Conservation (phyloP, 2,113 vertebrate species). For the Albula goreensis region DNA sequence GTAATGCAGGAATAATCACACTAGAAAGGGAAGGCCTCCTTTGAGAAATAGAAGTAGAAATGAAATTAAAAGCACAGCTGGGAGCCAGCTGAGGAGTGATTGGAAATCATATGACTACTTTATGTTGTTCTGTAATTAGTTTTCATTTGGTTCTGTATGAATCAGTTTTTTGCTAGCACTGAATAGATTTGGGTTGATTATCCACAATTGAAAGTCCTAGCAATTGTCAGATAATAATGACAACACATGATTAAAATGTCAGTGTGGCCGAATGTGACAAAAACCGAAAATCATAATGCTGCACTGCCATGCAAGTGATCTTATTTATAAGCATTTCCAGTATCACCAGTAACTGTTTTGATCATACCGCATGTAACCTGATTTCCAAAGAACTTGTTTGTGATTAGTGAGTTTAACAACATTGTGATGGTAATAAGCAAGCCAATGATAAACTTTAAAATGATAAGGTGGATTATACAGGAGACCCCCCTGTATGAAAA, state of each 20-base stretch:
- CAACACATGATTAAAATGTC: neutral
- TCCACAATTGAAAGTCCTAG: neutral
- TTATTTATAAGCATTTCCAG: neutral
- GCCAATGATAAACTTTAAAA: no score
- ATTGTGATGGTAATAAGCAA: no score
- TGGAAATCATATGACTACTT: neutral
- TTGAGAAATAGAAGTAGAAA: constrained; percentile 27
- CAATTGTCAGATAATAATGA: neutral
- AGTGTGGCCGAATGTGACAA: neutral
- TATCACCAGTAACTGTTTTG: neutral
- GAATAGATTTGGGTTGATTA: neutral
- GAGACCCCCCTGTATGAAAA: no score
- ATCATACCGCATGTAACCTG: neutral
- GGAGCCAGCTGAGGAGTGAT: neutral
- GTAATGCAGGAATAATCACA: neutral
- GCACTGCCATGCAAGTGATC: no score
- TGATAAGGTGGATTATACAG: no score
- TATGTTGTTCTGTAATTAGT: neutral
- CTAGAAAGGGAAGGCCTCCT: neutral
- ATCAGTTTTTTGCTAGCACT: neutral
- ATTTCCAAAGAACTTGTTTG: no score
- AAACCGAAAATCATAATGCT: neutral
- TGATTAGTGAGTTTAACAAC: no score
- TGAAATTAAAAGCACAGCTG: constrained; percentile 7
- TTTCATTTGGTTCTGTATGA: neutral